A percentile compares a stretch with the other conserved stretches of the same genome.
Evolutionary conservation across 2,113 vertebrate species (phyloP).

Genomic region (Trachemys scripta): DNA sequence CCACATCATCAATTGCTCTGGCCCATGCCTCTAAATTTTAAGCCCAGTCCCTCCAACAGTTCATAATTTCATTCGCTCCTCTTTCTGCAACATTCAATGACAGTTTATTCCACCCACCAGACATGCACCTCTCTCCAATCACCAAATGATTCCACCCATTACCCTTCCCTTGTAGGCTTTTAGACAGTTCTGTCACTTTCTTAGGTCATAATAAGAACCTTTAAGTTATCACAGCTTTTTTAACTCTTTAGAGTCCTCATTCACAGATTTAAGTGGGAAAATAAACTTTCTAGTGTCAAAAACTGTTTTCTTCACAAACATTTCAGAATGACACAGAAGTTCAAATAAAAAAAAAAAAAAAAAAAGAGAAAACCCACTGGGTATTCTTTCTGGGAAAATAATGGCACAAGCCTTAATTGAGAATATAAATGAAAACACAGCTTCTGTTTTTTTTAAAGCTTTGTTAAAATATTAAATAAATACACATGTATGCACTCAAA

Average conservation of each 20-base stretch:
- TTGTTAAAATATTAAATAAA: not conserved
- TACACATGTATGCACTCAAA: not conserved
- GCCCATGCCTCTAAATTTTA: not conserved
- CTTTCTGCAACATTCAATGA: not conserved
- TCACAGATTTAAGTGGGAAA: not conserved
- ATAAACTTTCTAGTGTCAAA: not conserved
- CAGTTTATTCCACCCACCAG: not conserved
- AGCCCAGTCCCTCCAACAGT: not conserved
- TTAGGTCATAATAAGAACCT: not conserved
- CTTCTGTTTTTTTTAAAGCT: not conserved
- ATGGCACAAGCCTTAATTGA: not conserved
- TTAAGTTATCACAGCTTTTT: not conserved
- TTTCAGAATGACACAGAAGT: not conserved
- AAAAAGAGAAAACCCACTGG: not conserved
- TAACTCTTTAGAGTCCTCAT: not conserved
- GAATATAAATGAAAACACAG: not conserved
- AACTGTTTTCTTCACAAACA: not conserved
- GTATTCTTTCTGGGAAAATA: not conserved
- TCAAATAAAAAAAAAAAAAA: not conserved
- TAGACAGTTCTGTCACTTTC: not conserved
- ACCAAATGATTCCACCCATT: not conserved
- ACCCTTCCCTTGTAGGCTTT: not conserved
- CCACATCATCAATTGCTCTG: not conserved
- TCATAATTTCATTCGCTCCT: rapidly evolving
- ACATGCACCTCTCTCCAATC: not conserved